Conservation (phyloP, 2,797 vertebrate genomes). For the Apodemus agrarius region DNA sequence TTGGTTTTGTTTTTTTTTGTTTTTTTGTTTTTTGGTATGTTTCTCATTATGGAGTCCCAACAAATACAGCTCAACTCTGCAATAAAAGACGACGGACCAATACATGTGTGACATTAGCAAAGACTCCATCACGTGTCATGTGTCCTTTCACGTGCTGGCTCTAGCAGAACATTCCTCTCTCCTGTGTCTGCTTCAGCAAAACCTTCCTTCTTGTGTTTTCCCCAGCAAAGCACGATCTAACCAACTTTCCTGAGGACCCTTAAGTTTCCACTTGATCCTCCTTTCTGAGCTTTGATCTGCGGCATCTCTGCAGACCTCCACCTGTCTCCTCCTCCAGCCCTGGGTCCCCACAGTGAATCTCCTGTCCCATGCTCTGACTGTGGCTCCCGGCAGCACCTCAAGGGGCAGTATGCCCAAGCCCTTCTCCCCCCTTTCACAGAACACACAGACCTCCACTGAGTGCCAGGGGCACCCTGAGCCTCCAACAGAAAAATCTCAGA, state of each 20-base stretch:
- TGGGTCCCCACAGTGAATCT: neutral
- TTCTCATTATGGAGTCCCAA: neutral
- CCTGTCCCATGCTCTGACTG: neutral
- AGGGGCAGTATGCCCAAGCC: neutral
- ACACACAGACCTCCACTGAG: neutral
- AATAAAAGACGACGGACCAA: neutral
- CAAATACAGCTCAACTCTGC: neutral
- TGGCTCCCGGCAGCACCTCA: no score
- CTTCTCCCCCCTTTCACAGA: neutral
- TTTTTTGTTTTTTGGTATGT: neutral
- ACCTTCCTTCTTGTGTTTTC: neutral
- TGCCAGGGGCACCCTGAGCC: neutral
- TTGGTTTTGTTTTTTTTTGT: no score
- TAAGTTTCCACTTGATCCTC: neutral
- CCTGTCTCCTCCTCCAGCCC: neutral
- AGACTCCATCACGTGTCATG: no score
- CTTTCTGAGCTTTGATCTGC: neutral
- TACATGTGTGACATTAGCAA: neutral
- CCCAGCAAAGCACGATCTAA: neutral
- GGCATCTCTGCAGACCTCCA: fast-evolving
- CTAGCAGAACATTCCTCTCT: neutral
- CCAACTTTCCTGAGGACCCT: neutral
- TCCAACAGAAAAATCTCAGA: neutral
- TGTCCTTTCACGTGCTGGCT: neutral
- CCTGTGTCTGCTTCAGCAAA: neutral